Evolutionary conservation across 2,888 invertebrate species (phyloP), one percentile per base, ranked within the genome.

Genomic region (Philonicus albiceps): DNA sequence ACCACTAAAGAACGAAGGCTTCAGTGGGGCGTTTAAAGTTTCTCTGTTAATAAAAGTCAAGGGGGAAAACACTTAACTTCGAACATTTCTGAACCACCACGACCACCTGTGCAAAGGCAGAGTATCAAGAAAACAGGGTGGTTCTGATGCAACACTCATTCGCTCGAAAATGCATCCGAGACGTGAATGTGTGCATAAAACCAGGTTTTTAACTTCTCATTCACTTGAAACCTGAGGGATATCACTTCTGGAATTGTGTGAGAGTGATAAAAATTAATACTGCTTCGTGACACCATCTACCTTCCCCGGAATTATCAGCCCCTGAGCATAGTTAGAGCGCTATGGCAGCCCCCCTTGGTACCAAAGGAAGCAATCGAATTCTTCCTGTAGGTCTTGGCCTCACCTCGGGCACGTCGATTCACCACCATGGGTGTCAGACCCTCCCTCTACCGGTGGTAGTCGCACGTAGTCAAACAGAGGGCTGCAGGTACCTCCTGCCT

Each of bases 1-100:
- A 22, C 22, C 30, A 31, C 22, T 30, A 22, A 22, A 64, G 64
- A 64, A 27, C 22, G 64, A 64, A 64, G 19, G 64, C 64, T 64
- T 22, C n/a, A 55, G 55, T 55, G 6, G 22, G 7, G 37, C 43
- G 27, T 43, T 74, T 34, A 34, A 34, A 80, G 80, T 80, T 53
- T 80, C 80, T 80, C 53, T 80, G 80, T 80, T 49, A 80, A 80
- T 80, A 80, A 80, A 80, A 80, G 80, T 80, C 53, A 53, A 49
- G 40, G 43, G 40, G 27, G 13, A 53, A 80, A 80, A 80, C 27
- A 80, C 80, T 80, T 80, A 80, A 80, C 53, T 80, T 80, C 49
- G 19, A 64, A 22, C 64, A 64, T 27, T 11, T 37, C 64, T 2
- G 27, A 27, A 3, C 76, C 37, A 40, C 76, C 22, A 43, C 22